Evolutionary conservation across 2,113 vertebrate genomes (phyloP), one percentile per base, ranked within the genome.

Genomic region (Etia nguti): DNA sequence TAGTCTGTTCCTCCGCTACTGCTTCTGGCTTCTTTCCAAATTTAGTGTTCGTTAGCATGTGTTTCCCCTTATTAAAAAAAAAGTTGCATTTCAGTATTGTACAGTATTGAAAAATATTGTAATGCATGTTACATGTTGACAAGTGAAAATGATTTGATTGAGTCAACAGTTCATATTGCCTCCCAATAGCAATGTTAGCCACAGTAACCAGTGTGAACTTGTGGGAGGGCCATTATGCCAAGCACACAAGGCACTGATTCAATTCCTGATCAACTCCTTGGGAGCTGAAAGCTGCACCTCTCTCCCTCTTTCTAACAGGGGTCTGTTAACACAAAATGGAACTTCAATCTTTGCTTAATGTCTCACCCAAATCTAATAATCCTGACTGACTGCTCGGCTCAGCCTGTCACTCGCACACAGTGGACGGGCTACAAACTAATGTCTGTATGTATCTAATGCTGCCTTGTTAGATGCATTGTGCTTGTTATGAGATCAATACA

Each of bases 321-420:
- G 83, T 73, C 88, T 82, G 79, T 92, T 88, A 92, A 77, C 92
- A 87, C 86, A 85, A 90, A 93, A 88, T 85, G 48, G 80, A 87
- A 90, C 80, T 81, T 92, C 82, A 92, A 92, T 89, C 82, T 89
- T 93, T 91, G 84, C 89, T 80, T 92, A 93, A 94, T 93, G 91
- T 85, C 90, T 88, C 84, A 56, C 80, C 87, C 88, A 87, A 94
- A 93, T 90, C 82, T 90, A 89, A 85, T 84, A 83, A 56, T 89
- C 91, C 38, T 89, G 93, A 95, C 85, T 77, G 84, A 86, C 31
- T 87, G 90, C 85, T 68, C 46, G 20, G 22, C 80, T 84, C 68
- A 54, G 87, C 65, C 50, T 79, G 82, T 84, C 92, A 90, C 75
- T 93, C 70, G 84, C 86, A 70, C 87, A 90, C 80, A 81, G 84